These are phyloP conservation scores for Hydrozoanthus tunicans DNA, from an alignment of 64 coral and sea anemone species.

Conservation along the genomic window DNA sequence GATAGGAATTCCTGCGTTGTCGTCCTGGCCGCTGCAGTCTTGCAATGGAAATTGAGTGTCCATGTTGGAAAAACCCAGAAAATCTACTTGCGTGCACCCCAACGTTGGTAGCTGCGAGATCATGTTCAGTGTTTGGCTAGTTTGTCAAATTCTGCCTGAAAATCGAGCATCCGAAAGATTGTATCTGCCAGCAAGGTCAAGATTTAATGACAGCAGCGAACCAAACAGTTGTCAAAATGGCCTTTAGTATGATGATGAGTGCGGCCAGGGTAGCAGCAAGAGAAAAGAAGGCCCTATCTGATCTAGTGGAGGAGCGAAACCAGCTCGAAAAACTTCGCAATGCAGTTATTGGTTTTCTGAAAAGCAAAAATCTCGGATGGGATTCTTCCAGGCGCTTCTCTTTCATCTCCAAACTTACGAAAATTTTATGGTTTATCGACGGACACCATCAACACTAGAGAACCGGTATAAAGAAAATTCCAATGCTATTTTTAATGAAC, in stretches of 20 bases:
- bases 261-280: conserved; percentile 10
- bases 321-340: conserved; percentile 45
- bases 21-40: conserved; percentile 40
- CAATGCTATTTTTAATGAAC: background rate
- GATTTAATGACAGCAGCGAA: background rate
- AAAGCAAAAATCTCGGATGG: conserved; percentile 48
- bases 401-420: conserved; percentile 40
- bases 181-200: conserved; percentile 37
- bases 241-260: too few relatives aligned
- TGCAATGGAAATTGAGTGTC: conserved; percentile 9
- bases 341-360: conserved; percentile 23
- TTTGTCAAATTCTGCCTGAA: conserved; percentile 43
- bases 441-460: conserved; percentile 28
- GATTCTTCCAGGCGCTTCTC: conserved; percentile 44
- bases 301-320: conserved; percentile 30
- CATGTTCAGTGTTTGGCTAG: conserved; percentile 36
- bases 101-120: conserved; percentile 52
- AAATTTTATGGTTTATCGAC: conserved; percentile 51
- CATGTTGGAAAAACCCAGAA: conserved; percentile 30
- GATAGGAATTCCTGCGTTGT: conserved; percentile 37
- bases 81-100: conserved; percentile 21
- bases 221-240: background rate
- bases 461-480: conserved; percentile 41
- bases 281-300: conserved; percentile 28
- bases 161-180: conserved; percentile 42